Percentiles rank a stretch among this genome's conserved stretches.
Evolutionary conservation across 2,797 vertebrate genomes (phyloP).

Genomic region (Heterohyrax brucei): DNA sequence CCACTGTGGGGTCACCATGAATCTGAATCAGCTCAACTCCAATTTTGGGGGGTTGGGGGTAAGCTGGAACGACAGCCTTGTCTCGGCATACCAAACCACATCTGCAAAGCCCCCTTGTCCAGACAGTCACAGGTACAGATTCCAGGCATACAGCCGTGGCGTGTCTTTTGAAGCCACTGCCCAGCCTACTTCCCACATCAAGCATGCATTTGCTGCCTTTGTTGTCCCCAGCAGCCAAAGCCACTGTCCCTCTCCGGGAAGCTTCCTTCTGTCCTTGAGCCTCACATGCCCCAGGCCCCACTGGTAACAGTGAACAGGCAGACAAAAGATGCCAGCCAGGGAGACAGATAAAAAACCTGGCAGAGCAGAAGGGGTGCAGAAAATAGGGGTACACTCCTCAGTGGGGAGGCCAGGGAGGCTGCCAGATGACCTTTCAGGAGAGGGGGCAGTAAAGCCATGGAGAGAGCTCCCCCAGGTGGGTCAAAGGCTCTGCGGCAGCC

Average conservation of each 20-base stretch:
- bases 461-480: too few relatives aligned
- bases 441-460: too few relatives aligned
- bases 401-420: too few relatives aligned
- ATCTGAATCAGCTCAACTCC: too few relatives aligned
- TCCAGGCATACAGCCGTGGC: too few relatives aligned
- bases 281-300: accelerated
- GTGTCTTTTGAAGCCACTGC: accelerated
- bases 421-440: background rate
- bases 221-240: accelerated
- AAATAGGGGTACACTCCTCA: too few relatives aligned
- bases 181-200: accelerated
- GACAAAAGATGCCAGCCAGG: background rate
- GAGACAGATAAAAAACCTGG: background rate
- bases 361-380: accelerated
- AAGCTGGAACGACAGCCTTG: background rate
- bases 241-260: accelerated
- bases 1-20: too few relatives aligned
- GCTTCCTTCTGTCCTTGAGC: too few relatives aligned
- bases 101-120: background rate
- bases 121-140: accelerated
- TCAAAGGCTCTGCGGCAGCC: too few relatives aligned
- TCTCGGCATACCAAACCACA: background rate
- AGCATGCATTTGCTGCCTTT: accelerated
- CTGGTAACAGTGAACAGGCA: accelerated
- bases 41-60: too few relatives aligned